Evolutionary conservation across 2,113 vertebrate species (phyloP).

Genomic region (Poeciliopsis prolifica): DNA sequence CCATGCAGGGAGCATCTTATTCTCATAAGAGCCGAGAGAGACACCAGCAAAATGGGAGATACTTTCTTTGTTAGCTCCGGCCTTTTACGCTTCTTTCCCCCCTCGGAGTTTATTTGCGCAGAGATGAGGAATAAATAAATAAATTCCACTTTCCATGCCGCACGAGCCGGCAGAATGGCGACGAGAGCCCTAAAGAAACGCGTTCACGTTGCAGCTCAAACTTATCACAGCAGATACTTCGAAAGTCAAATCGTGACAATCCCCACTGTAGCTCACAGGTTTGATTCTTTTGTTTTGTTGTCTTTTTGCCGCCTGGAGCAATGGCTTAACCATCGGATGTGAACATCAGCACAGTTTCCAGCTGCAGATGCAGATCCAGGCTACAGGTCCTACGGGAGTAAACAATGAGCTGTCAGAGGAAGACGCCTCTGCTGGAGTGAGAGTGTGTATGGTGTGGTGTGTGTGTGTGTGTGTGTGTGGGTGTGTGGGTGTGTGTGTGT

Average conservation of each 20-base stretch:
- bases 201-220: constrained; percentile 18
- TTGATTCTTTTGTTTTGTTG: constrained; percentile 9
- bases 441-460: constrained; percentile 2
- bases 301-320: constrained; percentile 53
- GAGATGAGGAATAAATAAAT: constrained; percentile 34
- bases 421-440: constrained; percentile 46
- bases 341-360: constrained; percentile 41
- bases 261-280: constrained; percentile 36
- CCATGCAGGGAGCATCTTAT: constrained; percentile 62
- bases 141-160: constrained; percentile 51
- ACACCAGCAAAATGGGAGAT: constrained; percentile 48
- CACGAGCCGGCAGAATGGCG: constrained; percentile 35
- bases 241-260: constrained; percentile 26
- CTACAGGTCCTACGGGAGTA: constrained; percentile 70
- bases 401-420: constrained; percentile 68
- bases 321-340: constrained; percentile 56
- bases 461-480: no score
- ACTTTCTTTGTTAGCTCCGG: constrained; percentile 67
- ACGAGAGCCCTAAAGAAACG: constrained; percentile 44
- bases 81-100: constrained; percentile 51
- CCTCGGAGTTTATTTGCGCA: constrained; percentile 63
- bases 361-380: constrained; percentile 65
- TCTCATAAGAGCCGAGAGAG: constrained; percentile 62
- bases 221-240: constrained; percentile 21
- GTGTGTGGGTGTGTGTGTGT: constrained; percentile 14